Evolutionary conservation across 1,140 invertebrate species (phyloP).

Genomic region (Teleogryllus occipitalis): DNA sequence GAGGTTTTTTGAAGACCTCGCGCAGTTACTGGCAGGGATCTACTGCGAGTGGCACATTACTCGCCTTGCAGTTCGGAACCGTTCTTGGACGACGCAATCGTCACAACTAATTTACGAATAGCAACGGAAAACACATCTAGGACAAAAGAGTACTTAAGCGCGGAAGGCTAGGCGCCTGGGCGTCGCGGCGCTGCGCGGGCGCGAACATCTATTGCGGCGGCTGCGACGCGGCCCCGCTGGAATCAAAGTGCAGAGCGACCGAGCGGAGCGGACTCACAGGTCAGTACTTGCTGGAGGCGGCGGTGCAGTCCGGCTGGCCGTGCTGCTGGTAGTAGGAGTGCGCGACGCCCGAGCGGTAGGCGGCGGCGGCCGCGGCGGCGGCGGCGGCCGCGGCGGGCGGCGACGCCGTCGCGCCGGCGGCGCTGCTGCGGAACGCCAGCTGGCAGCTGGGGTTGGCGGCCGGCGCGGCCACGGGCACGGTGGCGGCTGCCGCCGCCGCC

Average conservation of each 20-base stretch:
- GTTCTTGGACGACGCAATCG: too few species aligned
- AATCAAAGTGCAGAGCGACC: too few species aligned
- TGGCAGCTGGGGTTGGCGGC: slow-evolving; percentile 21
- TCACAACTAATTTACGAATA: too few species aligned
- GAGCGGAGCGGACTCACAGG: slow-evolving; percentile 12
- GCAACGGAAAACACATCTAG: too few species aligned
- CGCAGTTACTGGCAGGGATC: too few species aligned
- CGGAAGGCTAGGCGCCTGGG: too few species aligned
- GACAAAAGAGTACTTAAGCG: too few species aligned
- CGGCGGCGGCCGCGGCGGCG: neutral
- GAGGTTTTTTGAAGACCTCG: too few species aligned
- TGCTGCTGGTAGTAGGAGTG: slow-evolving; percentile 17
- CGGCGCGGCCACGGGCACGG: slow-evolving; percentile 9
- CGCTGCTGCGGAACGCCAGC: slow-evolving; percentile 14
- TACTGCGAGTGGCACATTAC: too few species aligned
- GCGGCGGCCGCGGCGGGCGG: neutral
- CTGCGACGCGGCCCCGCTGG: neutral
- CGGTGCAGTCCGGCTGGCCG: slow-evolving; percentile 12
- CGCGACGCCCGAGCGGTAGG: slow-evolving; percentile 9
- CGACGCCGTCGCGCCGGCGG: neutral
- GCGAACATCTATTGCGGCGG: neutral
- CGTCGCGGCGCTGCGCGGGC: too few species aligned
- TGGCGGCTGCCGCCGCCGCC: neutral
- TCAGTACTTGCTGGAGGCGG: slow-evolving; percentile 17
- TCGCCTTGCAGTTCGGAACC: too few species aligned